phyloP scores from a whole-genome alignment of 2,113 vertebrate genomes.

The Muscicapa adusta region DNA sequence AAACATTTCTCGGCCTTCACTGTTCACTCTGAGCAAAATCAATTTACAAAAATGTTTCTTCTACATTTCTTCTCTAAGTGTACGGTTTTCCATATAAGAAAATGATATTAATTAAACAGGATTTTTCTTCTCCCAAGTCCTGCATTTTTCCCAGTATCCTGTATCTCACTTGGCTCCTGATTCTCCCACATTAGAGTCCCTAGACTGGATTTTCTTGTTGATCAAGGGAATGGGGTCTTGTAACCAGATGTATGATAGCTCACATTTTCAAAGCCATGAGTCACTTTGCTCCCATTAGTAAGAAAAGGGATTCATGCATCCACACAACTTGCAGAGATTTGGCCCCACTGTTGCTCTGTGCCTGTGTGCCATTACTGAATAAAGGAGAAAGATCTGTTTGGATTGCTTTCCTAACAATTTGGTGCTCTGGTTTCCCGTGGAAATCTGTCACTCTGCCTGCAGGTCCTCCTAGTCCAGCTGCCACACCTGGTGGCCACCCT shows the following conservation, averaged over 20 bases:
- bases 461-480: neutral
- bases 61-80: neutral
- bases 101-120: neutral
- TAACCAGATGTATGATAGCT: rapidly evolving
- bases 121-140: neutral
- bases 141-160: neutral
- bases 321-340: neutral
- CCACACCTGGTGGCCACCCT: neutral
- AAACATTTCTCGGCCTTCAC: neutral
- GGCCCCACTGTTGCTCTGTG: rapidly evolving
- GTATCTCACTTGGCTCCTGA: neutral
- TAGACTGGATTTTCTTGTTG: neutral
- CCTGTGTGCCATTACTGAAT: neutral
- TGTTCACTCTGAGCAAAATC: neutral
- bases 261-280: neutral
- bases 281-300: neutral
- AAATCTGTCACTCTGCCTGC: neutral
- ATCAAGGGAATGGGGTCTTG: neutral
- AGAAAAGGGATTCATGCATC: neutral
- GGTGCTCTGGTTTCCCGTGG: neutral
- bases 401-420: neutral
- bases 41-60: neutral
- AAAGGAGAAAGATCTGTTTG: neutral
- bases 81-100: neutral
- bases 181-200: neutral